These are phyloP conservation scores for Porites evermanni DNA, from an alignment of 92 coral and sea anemone genomes.

Conservation along the genomic window DNA sequence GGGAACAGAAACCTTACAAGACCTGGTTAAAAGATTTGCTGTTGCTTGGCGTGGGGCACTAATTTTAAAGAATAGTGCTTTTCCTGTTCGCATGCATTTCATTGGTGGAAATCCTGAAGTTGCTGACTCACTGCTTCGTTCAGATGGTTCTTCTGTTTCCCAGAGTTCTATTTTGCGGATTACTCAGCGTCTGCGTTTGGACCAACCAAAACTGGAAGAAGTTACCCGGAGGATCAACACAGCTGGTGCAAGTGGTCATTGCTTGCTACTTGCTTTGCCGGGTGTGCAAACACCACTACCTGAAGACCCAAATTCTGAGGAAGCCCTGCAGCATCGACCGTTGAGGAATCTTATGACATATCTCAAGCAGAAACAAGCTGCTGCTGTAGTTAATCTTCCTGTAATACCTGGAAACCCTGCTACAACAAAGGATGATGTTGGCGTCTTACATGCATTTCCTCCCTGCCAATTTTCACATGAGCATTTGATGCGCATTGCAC, in stretches of 20 bases:
- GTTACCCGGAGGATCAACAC: conserved; percentile 98
- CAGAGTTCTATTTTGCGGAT: conserved; percentile 91
- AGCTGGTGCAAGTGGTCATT: conserved; percentile 98
- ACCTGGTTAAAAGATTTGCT: conserved; percentile 99
- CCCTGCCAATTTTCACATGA: conserved; percentile 99
- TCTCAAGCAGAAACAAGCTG: conserved; percentile 99
- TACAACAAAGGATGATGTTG: conserved; percentile 86
- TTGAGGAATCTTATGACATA: conserved; percentile 98
- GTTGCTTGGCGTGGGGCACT: conserved; percentile 99
- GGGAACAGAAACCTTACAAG: conserved; percentile 96
- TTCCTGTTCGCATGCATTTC: conserved; percentile 99
- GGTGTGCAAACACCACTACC: conserved; percentile 92
- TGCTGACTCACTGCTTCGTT: conserved; percentile 95
- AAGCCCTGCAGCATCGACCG: conserved; percentile 96
- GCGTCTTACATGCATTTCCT: conserved; percentile 99
- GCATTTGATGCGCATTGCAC: conserved; percentile 98
- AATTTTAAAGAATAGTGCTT: conserved; percentile 98
- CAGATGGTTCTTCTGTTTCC: conserved; percentile 78
- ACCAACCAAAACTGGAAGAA: conserved; percentile 99
- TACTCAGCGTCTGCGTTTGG: conserved; percentile 98
- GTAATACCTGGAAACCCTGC: conserved; percentile 78
- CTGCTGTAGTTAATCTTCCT: conserved; percentile 98
- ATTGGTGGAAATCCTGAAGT: conserved; percentile 99
- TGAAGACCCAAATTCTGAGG: conserved; percentile 81
- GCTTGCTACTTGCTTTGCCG: conserved; percentile 98